Percentiles rank a stretch among this genome's conserved stretches.
Evolutionary conservation across 2,888 invertebrate species (phyloP).

Genomic region (Capitulum mitella): DNA sequence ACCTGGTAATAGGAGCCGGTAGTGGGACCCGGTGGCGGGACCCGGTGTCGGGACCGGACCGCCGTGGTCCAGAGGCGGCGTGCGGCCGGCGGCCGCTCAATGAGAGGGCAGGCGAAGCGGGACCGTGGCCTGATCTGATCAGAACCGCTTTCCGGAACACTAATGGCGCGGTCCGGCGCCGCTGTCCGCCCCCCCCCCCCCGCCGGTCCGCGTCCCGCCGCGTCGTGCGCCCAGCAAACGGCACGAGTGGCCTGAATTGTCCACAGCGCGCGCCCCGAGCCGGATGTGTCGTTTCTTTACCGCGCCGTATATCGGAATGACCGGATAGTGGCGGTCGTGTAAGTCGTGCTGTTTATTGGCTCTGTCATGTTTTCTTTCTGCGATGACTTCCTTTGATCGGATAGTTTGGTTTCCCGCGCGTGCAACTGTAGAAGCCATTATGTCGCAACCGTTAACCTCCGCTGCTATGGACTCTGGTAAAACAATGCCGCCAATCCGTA

Average conservation of each 20-base stretch:
- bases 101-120: not conserved
- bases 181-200: too few species aligned
- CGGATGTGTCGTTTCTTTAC: not conserved
- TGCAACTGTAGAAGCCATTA: not conserved
- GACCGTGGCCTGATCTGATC: not conserved
- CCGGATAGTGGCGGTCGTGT: not conserved
- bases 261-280: not conserved
- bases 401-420: not conserved
- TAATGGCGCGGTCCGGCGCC: not conserved
- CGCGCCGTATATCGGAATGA: not conserved
- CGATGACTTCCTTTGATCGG: not conserved
- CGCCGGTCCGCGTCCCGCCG: too few species aligned
- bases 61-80: not conserved
- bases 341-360: not conserved
- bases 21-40: not conserved
- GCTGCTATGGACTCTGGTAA: not conserved
- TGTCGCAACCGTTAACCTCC: not conserved
- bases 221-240: too few species aligned
- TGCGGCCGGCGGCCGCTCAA: not conserved
- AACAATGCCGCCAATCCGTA: too few species aligned
- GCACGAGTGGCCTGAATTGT: too few species aligned
- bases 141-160: not conserved
- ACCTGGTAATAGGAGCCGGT: too few species aligned
- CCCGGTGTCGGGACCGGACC: not conserved
- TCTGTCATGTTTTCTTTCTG: not conserved